Evolutionary conservation across 2,797 vertebrate species (phyloP).

Genomic region (Periparus ater): DNA sequence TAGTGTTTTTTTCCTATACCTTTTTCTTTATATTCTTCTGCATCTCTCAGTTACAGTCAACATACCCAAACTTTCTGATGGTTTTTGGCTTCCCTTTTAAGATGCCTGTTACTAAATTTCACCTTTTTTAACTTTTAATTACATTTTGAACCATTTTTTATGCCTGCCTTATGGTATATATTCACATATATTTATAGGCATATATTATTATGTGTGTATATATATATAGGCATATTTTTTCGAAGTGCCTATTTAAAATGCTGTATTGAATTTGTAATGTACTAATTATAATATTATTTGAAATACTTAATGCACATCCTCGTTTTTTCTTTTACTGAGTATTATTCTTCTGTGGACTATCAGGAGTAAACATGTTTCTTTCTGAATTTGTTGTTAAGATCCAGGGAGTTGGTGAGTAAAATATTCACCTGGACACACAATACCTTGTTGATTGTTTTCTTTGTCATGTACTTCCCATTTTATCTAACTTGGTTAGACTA

Average conservation of each 20-base stretch:
- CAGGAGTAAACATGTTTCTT: not conserved
- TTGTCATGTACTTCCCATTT: not conserved
- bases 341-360: not conserved
- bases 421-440: not conserved
- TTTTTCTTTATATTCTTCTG: not conserved
- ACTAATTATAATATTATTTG: not conserved
- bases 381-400: not conserved
- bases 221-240: not conserved
- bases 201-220: no score
- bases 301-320: not conserved
- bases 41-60: not conserved
- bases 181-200: no score
- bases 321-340: not conserved
- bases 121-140: not conserved
- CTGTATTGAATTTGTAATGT: not conserved
- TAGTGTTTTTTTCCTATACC: not conserved
- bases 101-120: not conserved
- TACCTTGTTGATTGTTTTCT: not conserved
- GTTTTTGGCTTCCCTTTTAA: not conserved
- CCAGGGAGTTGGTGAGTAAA: not conserved
- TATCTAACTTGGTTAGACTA: not conserved
- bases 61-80: not conserved
- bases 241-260: not conserved
- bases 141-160: not conserved
- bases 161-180: not conserved